phyloP scores from a whole-genome alignment of 35 echinoderm and acorn worm species.

The Patiria miniata region DNA sequence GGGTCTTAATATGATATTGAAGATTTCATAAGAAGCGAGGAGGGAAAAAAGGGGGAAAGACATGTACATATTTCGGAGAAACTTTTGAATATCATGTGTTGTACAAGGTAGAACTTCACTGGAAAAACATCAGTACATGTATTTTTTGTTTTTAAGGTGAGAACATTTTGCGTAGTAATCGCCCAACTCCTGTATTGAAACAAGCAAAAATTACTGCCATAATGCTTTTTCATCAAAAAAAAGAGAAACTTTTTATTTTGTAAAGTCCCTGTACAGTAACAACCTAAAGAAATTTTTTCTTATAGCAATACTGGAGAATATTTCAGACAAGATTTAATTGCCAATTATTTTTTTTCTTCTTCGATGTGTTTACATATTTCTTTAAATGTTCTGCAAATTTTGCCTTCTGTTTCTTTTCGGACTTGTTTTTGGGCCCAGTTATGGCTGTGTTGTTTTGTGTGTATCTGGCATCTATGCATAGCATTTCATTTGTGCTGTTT shows the following conservation, averaged over 20 bases:
- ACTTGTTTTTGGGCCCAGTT: neutral
- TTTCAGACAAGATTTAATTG: constrained; percentile 5
- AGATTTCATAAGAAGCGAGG: too few species aligned
- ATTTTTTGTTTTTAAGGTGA: too few species aligned
- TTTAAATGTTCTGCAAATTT: neutral
- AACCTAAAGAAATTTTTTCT: neutral
- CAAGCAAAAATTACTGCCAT: neutral
- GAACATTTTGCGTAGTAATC: neutral
- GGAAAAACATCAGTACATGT: constrained; percentile 6
- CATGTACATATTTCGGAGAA: too few species aligned
- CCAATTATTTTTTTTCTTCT: constrained; percentile 24
- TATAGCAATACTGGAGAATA: constrained; percentile 23
- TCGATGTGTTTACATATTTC: neutral
- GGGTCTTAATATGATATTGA: too few species aligned
- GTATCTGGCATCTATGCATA: constrained; percentile 19
- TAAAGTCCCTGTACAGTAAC: constrained; percentile 9
- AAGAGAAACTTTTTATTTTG: neutral
- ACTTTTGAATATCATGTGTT: too few species aligned
- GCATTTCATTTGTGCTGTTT: constrained; percentile 1
- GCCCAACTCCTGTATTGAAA: too few species aligned
- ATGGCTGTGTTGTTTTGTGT: constrained; percentile 2
- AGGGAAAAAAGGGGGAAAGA: too few species aligned
- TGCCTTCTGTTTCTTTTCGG: neutral
- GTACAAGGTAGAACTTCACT: neutral
- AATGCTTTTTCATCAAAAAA: neutral